Evolutionary conservation across 2,888 invertebrate species (phyloP).

Genomic region (Pristionchus arcanus): DNA sequence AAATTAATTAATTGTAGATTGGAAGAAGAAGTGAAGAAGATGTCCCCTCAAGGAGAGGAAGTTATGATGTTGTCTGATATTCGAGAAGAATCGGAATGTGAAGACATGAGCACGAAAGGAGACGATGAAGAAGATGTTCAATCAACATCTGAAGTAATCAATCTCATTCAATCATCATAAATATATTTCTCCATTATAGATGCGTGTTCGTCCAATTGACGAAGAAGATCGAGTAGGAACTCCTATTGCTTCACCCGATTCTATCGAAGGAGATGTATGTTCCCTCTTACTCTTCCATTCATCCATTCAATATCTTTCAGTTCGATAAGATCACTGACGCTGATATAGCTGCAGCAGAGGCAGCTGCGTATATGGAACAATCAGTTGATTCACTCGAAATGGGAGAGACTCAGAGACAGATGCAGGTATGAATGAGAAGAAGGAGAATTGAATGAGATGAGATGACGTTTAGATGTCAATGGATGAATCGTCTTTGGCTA

Average conservation of each 20-base stretch:
- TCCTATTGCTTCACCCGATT: slow-evolving; percentile 57
- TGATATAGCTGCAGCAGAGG: slow-evolving; percentile 48
- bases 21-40: slow-evolving; percentile 56
- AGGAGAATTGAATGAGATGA: slow-evolving; percentile 58
- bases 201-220: slow-evolving; percentile 43
- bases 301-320: background rate
- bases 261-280: slow-evolving; percentile 57
- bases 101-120: slow-evolving; percentile 78
- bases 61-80: slow-evolving; percentile 79
- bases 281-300: background rate
- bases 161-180: background rate
- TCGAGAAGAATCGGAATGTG: slow-evolving; percentile 77
- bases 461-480: slow-evolving; percentile 57
- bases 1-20: background rate
- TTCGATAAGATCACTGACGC: slow-evolving; percentile 54
- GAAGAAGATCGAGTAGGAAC: slow-evolving; percentile 55
- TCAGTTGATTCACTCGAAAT: slow-evolving; percentile 65
- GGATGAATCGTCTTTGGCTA: slow-evolving; percentile 52
- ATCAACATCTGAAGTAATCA: slow-evolving; percentile 33
- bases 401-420: slow-evolving; percentile 55
- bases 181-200: background rate
- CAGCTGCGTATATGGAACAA: slow-evolving; percentile 60
- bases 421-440: slow-evolving; percentile 51
- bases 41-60: slow-evolving; percentile 67
- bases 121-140: slow-evolving; percentile 75